Evolutionary conservation across 1,140 invertebrate genomes (phyloP).

Genomic region (Cotesia vestalis): DNA sequence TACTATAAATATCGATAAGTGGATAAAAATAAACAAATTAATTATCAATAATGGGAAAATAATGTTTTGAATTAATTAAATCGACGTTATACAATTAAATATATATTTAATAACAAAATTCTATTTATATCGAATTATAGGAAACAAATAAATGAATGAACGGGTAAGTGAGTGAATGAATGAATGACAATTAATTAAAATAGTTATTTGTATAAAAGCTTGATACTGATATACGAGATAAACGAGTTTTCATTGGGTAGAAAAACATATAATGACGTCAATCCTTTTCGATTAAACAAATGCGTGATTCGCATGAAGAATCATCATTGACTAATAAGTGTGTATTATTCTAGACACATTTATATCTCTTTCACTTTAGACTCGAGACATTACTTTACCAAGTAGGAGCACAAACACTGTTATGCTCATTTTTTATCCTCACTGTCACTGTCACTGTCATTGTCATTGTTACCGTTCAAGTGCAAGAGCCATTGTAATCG

Average conservation of each 20-base stretch:
- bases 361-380: too few relatives aligned
- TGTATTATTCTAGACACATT: neutral
- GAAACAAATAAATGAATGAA: too few relatives aligned
- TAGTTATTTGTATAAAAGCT: neutral
- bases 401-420: neutral
- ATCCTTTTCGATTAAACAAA: conserved; percentile 13
- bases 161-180: neutral
- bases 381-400: neutral
- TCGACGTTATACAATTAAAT: too few relatives aligned
- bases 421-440: conserved; percentile 3
- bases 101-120: too few relatives aligned
- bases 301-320: conserved; percentile 18
- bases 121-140: too few relatives aligned
- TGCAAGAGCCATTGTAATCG: conserved; percentile 4
- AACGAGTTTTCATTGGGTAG: neutral
- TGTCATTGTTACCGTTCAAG: neutral
- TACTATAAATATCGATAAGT: too few relatives aligned
- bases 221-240: neutral
- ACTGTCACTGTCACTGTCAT: conserved; percentile 14
- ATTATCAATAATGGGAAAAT: too few relatives aligned
- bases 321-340: conserved; percentile 13
- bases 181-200: too few relatives aligned
- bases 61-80: too few relatives aligned
- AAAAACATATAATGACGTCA: conserved; percentile 6
- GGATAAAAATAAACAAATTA: too few relatives aligned